phyloP scores from a whole-genome alignment of 64 coral and sea anemone species.

The Stylophora pistillata region DNA sequence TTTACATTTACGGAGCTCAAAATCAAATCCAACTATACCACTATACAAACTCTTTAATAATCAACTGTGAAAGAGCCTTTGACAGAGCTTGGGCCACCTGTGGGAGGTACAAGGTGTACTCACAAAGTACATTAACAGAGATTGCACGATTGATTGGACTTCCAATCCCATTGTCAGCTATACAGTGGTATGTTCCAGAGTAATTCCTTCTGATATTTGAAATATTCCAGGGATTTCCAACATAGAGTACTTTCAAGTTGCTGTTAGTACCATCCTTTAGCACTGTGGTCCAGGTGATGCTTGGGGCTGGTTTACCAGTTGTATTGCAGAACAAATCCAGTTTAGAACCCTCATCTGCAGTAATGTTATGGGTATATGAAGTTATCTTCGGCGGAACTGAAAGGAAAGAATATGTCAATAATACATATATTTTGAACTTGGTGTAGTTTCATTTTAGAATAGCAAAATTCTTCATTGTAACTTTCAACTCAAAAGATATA shows the following conservation, averaged over 20 bases:
- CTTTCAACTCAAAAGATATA: too few relatives aligned
- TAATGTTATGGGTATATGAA: background rate
- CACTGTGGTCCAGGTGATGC: slow-evolving; percentile 20
- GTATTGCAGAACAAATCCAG: background rate
- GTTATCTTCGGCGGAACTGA: background rate
- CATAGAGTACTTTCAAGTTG: background rate
- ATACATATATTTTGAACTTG: too few relatives aligned
- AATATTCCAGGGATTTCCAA: background rate
- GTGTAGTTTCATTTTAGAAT: too few relatives aligned
- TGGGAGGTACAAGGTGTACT: too few relatives aligned
- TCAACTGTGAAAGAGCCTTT: too few relatives aligned
- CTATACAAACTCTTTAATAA: too few relatives aligned
- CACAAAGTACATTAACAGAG: too few relatives aligned
- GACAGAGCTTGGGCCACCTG: too few relatives aligned
- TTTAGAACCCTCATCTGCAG: background rate
- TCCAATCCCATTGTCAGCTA: background rate
- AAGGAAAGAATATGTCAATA: background rate
- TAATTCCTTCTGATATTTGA: background rate
- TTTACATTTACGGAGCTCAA: too few relatives aligned
- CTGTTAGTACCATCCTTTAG: background rate
- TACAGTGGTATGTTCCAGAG: slow-evolving; percentile 10
- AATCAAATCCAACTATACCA: too few relatives aligned
- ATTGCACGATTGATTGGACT: background rate
- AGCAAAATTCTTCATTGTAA: too few relatives aligned
- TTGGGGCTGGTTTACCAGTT: slow-evolving; percentile 29